A percentile compares a stretch with the other conserved stretches of the same genome.
These are phyloP conservation scores for Phyllostomus hastatus DNA, from an alignment of 2,113 vertebrate species.

Conservation along the genomic window DNA sequence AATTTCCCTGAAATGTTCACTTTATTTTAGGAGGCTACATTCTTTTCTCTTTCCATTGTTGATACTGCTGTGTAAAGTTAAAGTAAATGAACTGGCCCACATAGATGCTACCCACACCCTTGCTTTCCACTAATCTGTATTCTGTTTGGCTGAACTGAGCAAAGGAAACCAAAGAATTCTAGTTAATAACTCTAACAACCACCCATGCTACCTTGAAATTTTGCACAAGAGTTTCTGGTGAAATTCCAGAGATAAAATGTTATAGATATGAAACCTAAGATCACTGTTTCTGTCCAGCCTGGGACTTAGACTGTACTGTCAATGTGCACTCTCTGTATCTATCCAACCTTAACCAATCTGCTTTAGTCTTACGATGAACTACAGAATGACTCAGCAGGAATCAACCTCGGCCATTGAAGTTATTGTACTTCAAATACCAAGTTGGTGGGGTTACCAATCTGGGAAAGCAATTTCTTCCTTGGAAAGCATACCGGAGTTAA, in stretches of 20 bases:
- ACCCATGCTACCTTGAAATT: background rate
- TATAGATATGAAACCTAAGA: background rate
- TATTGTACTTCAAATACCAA: background rate
- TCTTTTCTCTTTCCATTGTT: constrained; percentile 38
- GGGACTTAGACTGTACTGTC: background rate
- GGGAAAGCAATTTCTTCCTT: background rate
- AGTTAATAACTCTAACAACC: background rate
- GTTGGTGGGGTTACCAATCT: background rate
- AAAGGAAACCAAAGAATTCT: constrained; percentile 4
- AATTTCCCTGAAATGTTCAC: background rate
- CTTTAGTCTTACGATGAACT: background rate
- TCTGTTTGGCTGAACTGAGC: background rate
- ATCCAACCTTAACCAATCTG: background rate
- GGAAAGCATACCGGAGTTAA: background rate
- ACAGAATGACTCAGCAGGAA: background rate
- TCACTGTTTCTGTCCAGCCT: background rate
- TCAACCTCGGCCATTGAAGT: background rate
- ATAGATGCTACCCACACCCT: constrained; percentile 1
- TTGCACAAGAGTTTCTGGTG: background rate
- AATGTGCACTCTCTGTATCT: background rate
- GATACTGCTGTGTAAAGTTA: background rate
- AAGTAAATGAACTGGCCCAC: constrained; percentile 37
- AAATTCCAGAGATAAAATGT: background rate
- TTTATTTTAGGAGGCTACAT: background rate
- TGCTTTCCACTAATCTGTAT: background rate